Conservation (phyloP, 2,888 invertebrate genomes). For the Barypeithes pellucidus region DNA sequence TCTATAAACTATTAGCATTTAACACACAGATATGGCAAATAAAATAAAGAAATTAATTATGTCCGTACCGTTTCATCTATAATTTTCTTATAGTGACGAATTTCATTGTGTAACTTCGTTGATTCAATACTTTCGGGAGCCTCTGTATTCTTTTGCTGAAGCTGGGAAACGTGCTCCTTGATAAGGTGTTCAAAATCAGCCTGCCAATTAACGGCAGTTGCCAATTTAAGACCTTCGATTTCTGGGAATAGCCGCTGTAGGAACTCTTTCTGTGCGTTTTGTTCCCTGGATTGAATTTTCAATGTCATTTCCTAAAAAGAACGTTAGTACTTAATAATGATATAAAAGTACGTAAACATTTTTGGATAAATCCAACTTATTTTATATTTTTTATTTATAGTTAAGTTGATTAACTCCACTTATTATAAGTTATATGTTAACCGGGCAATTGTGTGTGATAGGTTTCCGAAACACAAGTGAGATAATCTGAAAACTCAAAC, state of each 20-base stretch:
- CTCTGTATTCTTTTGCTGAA: not conserved
- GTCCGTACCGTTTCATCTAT: conserved; percentile 85
- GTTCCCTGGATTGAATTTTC: conserved; percentile 69
- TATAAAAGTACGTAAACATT: no score
- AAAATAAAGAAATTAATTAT: no score
- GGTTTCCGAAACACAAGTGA: no score
- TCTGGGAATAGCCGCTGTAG: conserved; percentile 78
- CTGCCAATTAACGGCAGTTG: conserved; percentile 58
- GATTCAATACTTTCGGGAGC: conserved; percentile 40
- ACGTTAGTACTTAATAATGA: no score
- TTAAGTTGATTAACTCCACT: no score
- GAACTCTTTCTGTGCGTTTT: conserved; percentile 72
- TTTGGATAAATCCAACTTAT: no score
- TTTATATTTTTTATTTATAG: no score
- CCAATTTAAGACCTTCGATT: conserved; percentile 66
- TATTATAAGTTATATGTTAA: no score
- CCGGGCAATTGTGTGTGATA: no score
- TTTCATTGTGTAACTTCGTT: conserved; percentile 58
- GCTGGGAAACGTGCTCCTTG: conserved; percentile 54
- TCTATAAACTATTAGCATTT: no score
- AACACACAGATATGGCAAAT: no score
- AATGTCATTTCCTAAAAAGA: conserved; percentile 59
- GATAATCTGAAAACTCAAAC: no score
- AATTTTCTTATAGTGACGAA: conserved; percentile 79
- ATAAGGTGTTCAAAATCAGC: conserved; percentile 64